Conservation (phyloP, 2,113 vertebrate species). For the Romanogobio albipinnatus region DNA sequence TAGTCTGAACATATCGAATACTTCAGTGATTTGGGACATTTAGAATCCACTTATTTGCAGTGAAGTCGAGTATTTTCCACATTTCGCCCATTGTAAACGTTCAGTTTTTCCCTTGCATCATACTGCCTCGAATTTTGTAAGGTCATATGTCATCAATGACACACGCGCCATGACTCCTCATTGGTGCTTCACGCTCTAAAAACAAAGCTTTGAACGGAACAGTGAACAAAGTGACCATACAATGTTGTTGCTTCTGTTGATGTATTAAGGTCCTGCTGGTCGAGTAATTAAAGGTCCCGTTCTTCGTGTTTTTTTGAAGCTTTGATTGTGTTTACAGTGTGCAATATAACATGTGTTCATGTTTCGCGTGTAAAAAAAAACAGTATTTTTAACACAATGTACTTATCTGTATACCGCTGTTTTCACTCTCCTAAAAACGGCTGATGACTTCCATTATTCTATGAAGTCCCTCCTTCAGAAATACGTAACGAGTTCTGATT, state of each 20-base stretch:
- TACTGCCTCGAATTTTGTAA: neutral
- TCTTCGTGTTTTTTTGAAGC: too few relatives aligned
- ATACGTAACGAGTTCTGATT: too few relatives aligned
- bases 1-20: neutral
- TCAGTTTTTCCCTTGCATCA: too few relatives aligned
- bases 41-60: neutral
- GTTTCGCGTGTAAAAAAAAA: too few relatives aligned
- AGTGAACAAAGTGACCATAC: neutral
- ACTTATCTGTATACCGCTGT: too few relatives aligned
- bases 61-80: neutral
- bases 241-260: constrained; percentile 5
- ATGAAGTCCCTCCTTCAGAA: too few relatives aligned
- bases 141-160: neutral
- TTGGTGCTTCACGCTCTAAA: neutral
- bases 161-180: neutral
- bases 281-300: constrained; percentile 29
- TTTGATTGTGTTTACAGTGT: too few relatives aligned
- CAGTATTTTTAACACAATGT: too few relatives aligned
- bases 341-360: too few relatives aligned
- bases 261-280: neutral
- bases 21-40: neutral
- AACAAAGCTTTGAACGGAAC: neutral
- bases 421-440: too few relatives aligned
- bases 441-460: too few relatives aligned
- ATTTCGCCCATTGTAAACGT: too few relatives aligned